Evolutionary conservation across 2,113 vertebrate species (phyloP), one percentile per base, ranked within the genome.

Genomic region (Drymodes brunneopygia): DNA sequence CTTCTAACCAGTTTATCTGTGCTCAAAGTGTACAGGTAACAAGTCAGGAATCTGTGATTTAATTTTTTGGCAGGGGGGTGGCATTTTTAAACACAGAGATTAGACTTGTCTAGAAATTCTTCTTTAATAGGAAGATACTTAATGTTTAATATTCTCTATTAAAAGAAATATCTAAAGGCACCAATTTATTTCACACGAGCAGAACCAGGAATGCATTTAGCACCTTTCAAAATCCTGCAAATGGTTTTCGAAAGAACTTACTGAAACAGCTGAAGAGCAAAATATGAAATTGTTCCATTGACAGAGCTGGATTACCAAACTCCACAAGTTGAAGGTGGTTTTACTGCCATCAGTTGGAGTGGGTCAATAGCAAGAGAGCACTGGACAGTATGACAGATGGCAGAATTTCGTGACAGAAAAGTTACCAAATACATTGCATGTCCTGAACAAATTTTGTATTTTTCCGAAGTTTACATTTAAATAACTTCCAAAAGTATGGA

Each of bases 11-110:
- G 25, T 58, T 96, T 51, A 69, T 83, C 36, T 80, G 15, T 38
- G 44, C 44, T 71, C 28, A 67, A 67, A 67, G 10, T 15, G 15
- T n/a, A 44, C n/a, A 51, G 85, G 60, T 16, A 33, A 42, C 33
- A 88, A 58, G 18, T 36, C 5, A 3, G n/a, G 8, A 88, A 85
- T 42, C 16, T 15, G 12, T 33, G 13, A 45, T 17, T 78, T 80
- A 19, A 10, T 60, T 31, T 33, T 51, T 64, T 57, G 31, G 3
- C 0, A 0, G 3, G 5, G 12, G 4, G 8, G 4, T 36, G 61
- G 6, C 6, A n/a, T 57, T 78, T 81, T 88, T 77, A 23, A 80
- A 80, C 8, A 36, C 20, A 73, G 36, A 82, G 2, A 10, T 74
- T 71, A 77, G 47, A 81, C 24, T 60, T n/a, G 16, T 40, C 12